A percentile compares a stretch with the other conserved stretches of the same genome.
These are phyloP conservation scores for Bombus confusus DNA, from an alignment of 1,140 invertebrate species.

Conservation along the genomic window DNA sequence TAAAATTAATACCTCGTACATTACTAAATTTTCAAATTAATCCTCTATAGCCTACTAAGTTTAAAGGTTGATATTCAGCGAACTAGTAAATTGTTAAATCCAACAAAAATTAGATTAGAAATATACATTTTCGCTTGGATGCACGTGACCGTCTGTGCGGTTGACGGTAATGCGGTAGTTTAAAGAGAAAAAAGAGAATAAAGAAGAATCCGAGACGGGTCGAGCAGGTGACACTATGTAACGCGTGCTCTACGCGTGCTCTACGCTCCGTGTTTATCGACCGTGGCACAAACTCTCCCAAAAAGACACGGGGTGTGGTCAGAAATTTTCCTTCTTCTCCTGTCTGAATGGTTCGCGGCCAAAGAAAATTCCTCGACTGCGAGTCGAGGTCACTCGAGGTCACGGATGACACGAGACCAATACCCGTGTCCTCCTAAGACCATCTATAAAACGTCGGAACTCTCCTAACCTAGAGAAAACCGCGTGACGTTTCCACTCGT, in stretches of 20 bases:
- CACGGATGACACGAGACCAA: conserved; percentile 37
- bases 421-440: not conserved
- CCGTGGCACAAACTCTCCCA: conserved; percentile 48
- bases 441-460: not conserved
- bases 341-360: not conserved
- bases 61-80: not conserved
- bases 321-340: conserved; percentile 33
- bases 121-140: not conserved
- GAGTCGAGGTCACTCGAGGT: conserved; percentile 38
- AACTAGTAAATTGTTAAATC: not conserved
- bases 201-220: not conserved
- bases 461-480: not conserved
- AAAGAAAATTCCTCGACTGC: conserved; percentile 6
- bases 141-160: too few relatives aligned
- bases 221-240: conserved; percentile 34
- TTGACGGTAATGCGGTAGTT: not conserved
- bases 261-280: conserved; percentile 52
- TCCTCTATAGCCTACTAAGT: too few relatives aligned
- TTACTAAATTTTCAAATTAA: too few relatives aligned
- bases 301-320: conserved; percentile 62
- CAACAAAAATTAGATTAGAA: not conserved
- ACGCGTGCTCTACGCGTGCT: conserved; percentile 45
- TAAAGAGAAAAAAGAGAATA: not conserved
- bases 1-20: not conserved
- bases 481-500: not conserved